Conservation (phyloP, 2,113 vertebrate species). For the Eubucco bourcierii region DNA sequence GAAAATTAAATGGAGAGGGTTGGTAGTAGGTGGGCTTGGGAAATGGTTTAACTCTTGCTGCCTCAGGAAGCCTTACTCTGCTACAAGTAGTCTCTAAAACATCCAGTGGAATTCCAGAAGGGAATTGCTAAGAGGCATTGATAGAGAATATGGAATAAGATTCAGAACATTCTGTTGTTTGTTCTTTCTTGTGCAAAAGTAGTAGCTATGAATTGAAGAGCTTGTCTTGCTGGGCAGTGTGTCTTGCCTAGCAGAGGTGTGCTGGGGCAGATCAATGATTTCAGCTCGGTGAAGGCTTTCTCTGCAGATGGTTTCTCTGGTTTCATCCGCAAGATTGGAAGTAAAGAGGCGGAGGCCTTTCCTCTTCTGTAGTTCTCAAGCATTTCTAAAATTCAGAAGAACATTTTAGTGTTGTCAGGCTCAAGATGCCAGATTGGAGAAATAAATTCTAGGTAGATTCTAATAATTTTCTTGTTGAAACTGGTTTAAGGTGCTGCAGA, state of each 20-base stretch:
- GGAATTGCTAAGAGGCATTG: neutral
- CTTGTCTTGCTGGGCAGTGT: neutral
- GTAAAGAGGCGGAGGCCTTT: neutral
- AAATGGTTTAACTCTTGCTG: neutral
- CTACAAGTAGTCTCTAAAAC: neutral
- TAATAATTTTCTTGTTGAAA: neutral
- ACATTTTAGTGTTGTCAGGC: neutral
- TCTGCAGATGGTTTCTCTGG: neutral
- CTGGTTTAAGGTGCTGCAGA: neutral
- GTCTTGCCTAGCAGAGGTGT: neutral
- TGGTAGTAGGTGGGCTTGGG: neutral
- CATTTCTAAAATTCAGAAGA: neutral
- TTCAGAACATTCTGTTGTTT: neutral
- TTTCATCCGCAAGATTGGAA: neutral
- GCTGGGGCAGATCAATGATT: neutral
- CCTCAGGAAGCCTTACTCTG: neutral
- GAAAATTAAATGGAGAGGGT: accelerated
- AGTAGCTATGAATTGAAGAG: neutral
- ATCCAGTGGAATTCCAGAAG: neutral
- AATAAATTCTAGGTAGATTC: neutral
- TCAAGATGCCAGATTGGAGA: neutral
- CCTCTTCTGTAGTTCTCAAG: neutral
- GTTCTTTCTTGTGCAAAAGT: neutral
- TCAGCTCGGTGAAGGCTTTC: neutral
- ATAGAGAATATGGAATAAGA: neutral